A percentile compares a stretch with the other conserved stretches of the same genome.
Conservation (phyloP, 2,888 invertebrate species). For the Entomobrya multifasciata region DNA sequence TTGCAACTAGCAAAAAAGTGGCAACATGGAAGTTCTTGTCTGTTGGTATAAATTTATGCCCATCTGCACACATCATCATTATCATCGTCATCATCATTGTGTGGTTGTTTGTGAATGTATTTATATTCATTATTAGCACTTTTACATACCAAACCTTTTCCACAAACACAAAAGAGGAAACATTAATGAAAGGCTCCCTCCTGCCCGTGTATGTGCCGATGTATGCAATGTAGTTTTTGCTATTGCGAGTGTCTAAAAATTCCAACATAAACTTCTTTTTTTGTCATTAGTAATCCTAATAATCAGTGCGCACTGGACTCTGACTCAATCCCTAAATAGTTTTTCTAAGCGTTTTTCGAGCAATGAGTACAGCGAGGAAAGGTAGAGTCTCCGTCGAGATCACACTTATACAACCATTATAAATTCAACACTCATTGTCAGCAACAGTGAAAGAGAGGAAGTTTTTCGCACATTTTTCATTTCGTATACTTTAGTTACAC, state of each 20-base stretch:
- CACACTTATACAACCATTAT: too few species aligned
- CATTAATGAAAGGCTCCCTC: slow-evolving; percentile 48
- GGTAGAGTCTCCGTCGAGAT: too few species aligned
- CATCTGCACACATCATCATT: background rate
- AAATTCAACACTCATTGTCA: too few species aligned
- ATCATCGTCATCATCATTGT: background rate
- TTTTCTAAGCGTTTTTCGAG: background rate
- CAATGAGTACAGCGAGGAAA: background rate
- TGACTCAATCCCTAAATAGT: too few species aligned
- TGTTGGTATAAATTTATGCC: background rate
- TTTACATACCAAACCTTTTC: slow-evolving; percentile 21
- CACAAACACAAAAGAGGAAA: slow-evolving; percentile 36
- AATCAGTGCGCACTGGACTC: background rate
- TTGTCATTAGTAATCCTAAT: slow-evolving; percentile 53
- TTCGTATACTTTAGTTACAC: background rate
- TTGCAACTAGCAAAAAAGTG: background rate
- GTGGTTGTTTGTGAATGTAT: slow-evolving; percentile 35
- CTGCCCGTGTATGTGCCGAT: background rate
- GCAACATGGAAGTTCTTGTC: background rate
- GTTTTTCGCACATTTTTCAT: slow-evolving; percentile 24
- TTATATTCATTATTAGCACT: slow-evolving; percentile 56
- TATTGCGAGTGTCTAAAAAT: too few species aligned
- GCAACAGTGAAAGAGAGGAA: background rate
- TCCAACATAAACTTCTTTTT: background rate
- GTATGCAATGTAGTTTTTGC: too few species aligned